Percentiles rank a stretch among this genome's conserved stretches.
Conservation (phyloP, 2,113 vertebrate genomes). For the Cygnus atratus region DNA sequence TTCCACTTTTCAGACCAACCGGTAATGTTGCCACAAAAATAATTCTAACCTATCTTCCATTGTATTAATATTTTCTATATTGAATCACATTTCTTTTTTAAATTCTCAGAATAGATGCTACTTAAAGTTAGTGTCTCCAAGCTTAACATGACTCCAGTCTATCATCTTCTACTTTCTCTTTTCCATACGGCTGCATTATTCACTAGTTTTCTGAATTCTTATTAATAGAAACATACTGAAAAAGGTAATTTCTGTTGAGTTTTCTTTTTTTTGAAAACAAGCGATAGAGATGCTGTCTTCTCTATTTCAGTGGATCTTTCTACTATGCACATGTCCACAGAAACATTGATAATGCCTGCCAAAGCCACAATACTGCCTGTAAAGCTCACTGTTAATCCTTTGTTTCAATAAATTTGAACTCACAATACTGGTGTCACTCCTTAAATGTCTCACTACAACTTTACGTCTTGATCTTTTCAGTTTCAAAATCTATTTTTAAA, state of each 20-base stretch:
- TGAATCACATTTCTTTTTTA: neutral
- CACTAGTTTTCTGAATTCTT: neutral
- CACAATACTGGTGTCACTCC: neutral
- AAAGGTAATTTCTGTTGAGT: neutral
- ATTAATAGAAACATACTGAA: rapidly evolving
- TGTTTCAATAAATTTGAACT: neutral
- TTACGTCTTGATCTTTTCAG: neutral
- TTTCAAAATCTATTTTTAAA: neutral
- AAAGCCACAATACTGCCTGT: neutral
- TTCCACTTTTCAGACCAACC: rapidly evolving
- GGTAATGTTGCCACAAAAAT: neutral
- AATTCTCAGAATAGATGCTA: neutral
- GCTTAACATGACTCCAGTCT: neutral
- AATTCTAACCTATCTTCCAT: neutral
- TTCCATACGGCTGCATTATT: neutral
- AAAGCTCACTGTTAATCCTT: neutral
- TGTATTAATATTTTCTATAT: neutral
- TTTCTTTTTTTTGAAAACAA: neutral
- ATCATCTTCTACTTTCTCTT: neutral
- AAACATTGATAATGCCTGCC: neutral
- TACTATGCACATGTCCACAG: neutral
- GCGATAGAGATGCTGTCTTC: neutral
- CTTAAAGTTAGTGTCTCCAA: neutral
- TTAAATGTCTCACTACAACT: neutral
- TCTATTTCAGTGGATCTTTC: neutral